Evolutionary conservation across 2,113 vertebrate species (phyloP).

Genomic region (Petroica traversi): DNA sequence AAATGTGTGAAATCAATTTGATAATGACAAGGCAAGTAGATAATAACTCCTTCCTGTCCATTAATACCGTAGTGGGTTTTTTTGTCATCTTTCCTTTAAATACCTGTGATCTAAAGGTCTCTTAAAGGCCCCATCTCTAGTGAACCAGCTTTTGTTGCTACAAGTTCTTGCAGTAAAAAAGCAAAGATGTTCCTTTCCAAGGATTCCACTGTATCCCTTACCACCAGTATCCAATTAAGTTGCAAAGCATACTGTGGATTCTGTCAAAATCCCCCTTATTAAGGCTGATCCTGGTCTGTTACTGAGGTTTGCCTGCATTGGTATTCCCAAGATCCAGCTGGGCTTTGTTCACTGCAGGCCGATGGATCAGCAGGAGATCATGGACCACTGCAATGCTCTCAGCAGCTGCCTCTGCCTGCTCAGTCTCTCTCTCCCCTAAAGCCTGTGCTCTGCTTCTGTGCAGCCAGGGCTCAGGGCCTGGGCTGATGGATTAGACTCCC

Average conservation of each 20-base stretch:
- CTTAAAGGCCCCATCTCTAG: background rate
- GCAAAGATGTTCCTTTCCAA: background rate
- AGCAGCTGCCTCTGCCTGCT: background rate
- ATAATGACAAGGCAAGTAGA: background rate
- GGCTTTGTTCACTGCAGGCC: background rate
- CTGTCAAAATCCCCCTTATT: background rate
- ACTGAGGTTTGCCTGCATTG: background rate
- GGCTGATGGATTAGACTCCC: background rate
- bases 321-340: background rate
- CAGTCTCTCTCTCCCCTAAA: background rate
- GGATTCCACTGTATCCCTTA: background rate
- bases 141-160: background rate
- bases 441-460: background rate
- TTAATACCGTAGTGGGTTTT: background rate
- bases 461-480: background rate
- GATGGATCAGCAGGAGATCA: background rate
- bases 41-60: background rate
- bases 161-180: background rate
- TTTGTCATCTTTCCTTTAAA: background rate
- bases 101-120: background rate
- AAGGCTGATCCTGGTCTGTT: background rate
- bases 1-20: constrained; percentile 11
- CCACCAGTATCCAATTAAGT: background rate
- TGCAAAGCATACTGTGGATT: background rate
- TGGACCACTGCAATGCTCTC: rapidly evolving